A percentile compares a stretch with the other conserved stretches of the same genome.
Conservation (phyloP, 1,140 invertebrate genomes). For the Zaprionus lachaisei region DNA sequence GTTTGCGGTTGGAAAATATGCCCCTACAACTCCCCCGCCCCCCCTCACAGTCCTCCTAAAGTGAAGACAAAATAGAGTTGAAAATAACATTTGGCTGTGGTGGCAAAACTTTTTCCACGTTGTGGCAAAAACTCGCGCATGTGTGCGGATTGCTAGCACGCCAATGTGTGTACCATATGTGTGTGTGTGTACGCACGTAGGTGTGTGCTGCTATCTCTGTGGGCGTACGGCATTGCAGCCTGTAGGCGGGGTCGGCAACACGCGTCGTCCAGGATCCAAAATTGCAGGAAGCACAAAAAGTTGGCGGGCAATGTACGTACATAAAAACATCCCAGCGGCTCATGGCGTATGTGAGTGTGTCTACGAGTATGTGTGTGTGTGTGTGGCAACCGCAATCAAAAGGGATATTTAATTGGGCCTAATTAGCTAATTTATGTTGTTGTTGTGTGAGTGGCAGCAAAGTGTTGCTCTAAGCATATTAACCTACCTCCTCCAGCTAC, state of each 20-base stretch:
- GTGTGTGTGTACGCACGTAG: constrained; percentile 31
- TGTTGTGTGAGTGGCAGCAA: constrained; percentile 59
- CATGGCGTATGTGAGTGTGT: constrained; percentile 28
- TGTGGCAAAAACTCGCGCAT: constrained; percentile 64
- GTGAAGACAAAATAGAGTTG: constrained; percentile 68
- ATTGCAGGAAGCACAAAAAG: constrained; percentile 72
- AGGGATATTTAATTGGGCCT: constrained; percentile 81
- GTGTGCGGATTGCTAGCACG: not conserved
- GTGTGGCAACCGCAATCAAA: constrained; percentile 72
- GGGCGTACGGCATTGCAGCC: constrained; percentile 62
- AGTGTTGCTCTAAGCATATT: constrained; percentile 73
- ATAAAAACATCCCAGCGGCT: constrained; percentile 44
- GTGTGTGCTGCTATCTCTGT: constrained; percentile 34
- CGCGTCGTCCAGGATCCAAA: constrained; percentile 60
- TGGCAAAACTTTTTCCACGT: constrained; percentile 75
- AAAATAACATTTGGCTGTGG: constrained; percentile 77
- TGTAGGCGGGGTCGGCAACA: constrained; percentile 68
- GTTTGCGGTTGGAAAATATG: constrained; percentile 75
- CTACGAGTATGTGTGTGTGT: constrained; percentile 11
- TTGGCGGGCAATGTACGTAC: constrained; percentile 42
- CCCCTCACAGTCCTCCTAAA: not conserved
- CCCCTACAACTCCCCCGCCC: constrained; percentile 10
- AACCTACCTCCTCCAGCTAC: constrained; percentile 13
- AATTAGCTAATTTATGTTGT: constrained; percentile 81
- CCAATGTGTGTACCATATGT: constrained; percentile 23